phyloP scores from a whole-genome alignment of 1,140 invertebrate species.

The Papilio machaon region DNA sequence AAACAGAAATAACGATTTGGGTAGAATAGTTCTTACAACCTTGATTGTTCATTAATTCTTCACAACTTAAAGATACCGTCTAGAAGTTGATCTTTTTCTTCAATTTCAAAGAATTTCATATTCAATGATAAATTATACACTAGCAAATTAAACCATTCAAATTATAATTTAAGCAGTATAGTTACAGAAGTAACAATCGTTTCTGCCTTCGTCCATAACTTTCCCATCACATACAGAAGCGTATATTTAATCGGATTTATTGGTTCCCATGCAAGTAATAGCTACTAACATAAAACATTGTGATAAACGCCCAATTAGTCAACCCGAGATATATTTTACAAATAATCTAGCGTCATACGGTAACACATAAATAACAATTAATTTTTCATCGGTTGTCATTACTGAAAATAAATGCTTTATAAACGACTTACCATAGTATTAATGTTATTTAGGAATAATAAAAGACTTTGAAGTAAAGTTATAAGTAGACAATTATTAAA shows the following conservation, averaged over 20 bases:
- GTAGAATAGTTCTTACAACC: no score
- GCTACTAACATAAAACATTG: conserved; percentile 30
- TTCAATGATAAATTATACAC: no score
- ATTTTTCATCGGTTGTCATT: conserved; percentile 30
- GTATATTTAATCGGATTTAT: conserved; percentile 27
- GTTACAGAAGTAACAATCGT: not conserved
- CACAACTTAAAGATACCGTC: no score
- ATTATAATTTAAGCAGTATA: not conserved
- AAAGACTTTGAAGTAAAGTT: not conserved
- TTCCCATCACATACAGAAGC: conserved; percentile 28
- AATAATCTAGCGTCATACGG: conserved; percentile 11
- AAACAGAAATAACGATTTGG: no score
- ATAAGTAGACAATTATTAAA: not conserved
- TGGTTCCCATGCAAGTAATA: conserved; percentile 26
- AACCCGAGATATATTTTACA: conserved; percentile 26
- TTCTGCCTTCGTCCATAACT: not conserved
- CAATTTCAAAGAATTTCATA: no score
- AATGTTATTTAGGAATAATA: not conserved
- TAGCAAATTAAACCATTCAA: not conserved
- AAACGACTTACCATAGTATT: not conserved
- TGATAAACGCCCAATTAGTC: conserved; percentile 36
- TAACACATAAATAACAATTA: conserved; percentile 32
- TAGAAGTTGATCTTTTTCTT: no score
- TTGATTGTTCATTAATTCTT: no score
- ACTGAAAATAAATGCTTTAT: not conserved